These are phyloP conservation scores for Ammodytes marinus DNA, from an alignment of 2,113 vertebrate species.

Conservation along the genomic window DNA sequence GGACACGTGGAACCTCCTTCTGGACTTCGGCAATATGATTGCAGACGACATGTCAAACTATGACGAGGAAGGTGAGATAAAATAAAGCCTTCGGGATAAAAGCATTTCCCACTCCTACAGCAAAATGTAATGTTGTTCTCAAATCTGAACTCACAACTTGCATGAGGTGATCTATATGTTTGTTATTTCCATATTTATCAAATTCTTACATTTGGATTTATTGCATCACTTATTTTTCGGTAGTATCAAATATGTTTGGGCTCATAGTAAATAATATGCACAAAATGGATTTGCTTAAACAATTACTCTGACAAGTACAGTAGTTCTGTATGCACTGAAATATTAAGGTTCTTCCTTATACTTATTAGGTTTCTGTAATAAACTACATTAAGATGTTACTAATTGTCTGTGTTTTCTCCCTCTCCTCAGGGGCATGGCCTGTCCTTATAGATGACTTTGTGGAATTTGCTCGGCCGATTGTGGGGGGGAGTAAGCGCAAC, in stretches of 20 bases:
- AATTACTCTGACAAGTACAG: background rate
- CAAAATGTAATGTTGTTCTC: too few relatives aligned
- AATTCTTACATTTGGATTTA: background rate
- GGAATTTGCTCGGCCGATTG: conserved; percentile 94
- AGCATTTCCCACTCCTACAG: too few relatives aligned
- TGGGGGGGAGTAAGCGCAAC: conserved; percentile 88
- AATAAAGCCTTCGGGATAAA: background rate
- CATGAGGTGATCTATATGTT: too few relatives aligned
- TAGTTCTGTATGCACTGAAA: background rate
- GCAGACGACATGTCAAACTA: conserved; percentile 98
- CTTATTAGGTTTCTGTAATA: background rate
- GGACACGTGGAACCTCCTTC: conserved; percentile 97
- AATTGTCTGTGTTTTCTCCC: conserved; percentile 1
- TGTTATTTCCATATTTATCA: too few relatives aligned
- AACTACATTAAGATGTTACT: background rate
- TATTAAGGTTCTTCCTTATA: background rate
- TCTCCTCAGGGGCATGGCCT: conserved; percentile 91
- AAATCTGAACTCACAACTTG: too few relatives aligned
- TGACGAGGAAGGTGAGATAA: conserved; percentile 93
- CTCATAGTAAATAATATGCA: background rate
- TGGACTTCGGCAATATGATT: conserved; percentile 97
- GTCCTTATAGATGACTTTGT: conserved; percentile 98
- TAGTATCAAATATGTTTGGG: background rate
- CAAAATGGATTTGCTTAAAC: background rate
- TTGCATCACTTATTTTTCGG: too few relatives aligned